Percentiles rank a stretch among this genome's conserved stretches.
phyloP scores from a whole-genome alignment of 2,797 vertebrate genomes.

The Platalea minor region DNA sequence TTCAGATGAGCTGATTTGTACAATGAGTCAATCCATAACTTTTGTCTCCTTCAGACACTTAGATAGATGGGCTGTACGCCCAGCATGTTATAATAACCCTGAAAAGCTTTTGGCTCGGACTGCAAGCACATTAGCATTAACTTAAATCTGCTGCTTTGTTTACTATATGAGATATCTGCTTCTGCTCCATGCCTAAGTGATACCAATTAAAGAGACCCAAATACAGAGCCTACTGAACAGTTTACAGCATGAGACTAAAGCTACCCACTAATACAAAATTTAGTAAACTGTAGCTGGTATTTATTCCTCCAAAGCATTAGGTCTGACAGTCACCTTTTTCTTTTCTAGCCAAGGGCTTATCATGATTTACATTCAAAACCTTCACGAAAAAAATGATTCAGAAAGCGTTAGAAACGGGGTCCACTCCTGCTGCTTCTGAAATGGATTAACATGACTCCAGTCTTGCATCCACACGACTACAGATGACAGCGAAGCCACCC shows the following conservation, averaged over 20 bases:
- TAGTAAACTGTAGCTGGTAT: background rate
- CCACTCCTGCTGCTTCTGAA: background rate
- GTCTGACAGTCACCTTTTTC: background rate
- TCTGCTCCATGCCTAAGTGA: slow-evolving; percentile 15
- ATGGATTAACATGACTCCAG: background rate
- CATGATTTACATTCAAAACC: background rate
- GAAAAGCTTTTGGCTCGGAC: slow-evolving; percentile 68
- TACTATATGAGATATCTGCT: slow-evolving; percentile 57
- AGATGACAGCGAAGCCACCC: background rate
- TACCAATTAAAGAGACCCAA: slow-evolving; percentile 17
- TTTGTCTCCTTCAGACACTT: slow-evolving; percentile 68
- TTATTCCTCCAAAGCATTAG: background rate
- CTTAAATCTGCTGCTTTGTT: slow-evolving; percentile 73
- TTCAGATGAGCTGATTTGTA: slow-evolving; percentile 52
- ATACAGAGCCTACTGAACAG: background rate
- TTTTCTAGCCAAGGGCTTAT: background rate
- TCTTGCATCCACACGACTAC: background rate
- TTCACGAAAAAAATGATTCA: background rate
- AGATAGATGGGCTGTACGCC: slow-evolving; percentile 69
- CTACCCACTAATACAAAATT: background rate
- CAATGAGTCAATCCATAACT: slow-evolving; percentile 69
- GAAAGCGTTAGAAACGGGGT: background rate
- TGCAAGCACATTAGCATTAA: slow-evolving; percentile 74
- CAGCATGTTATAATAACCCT: slow-evolving; percentile 69
- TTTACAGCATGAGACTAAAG: background rate